Conservation (phyloP, 2,797 vertebrate species). For the Australoheros facetus region DNA sequence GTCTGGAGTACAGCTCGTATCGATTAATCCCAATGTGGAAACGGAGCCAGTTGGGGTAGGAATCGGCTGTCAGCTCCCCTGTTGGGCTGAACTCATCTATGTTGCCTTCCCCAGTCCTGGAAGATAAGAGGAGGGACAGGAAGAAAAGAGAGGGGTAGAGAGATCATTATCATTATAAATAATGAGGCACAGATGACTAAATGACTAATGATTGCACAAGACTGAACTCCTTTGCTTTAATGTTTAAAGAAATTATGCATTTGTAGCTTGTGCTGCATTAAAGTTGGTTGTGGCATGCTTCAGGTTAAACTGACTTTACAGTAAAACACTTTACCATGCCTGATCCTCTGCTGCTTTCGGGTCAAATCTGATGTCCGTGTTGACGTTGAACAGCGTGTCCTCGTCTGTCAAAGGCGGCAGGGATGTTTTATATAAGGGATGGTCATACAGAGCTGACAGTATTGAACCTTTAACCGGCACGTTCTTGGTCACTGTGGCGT, state of each 20-base stretch:
- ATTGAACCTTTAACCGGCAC: slow-evolving; percentile 72
- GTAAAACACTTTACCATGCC: slow-evolving; percentile 84
- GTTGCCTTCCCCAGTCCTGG: slow-evolving; percentile 88
- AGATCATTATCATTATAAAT: background rate
- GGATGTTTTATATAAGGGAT: slow-evolving; percentile 85
- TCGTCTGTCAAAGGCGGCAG: slow-evolving; percentile 84
- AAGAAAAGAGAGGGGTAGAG: background rate
- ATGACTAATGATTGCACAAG: slow-evolving; percentile 28
- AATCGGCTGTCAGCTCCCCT: slow-evolving; percentile 86
- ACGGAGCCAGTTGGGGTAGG: slow-evolving; percentile 98
- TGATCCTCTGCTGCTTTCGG: slow-evolving; percentile 88
- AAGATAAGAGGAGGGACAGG: background rate
- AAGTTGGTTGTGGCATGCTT: background rate
- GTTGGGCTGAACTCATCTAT: slow-evolving; percentile 86
- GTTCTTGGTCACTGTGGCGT: slow-evolving; percentile 46
- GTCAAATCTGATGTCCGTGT: slow-evolving; percentile 93
- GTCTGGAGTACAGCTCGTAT: slow-evolving; percentile 93
- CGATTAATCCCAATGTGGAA: slow-evolving; percentile 99
- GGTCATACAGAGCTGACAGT: slow-evolving; percentile 86
- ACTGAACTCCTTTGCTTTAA: background rate
- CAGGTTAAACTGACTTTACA: background rate
- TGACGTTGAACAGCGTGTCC: slow-evolving; percentile 94
- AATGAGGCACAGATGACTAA: background rate
- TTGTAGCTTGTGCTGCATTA: background rate
- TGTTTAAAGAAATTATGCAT: background rate